Conservation (phyloP, 2,797 vertebrate species). For the Chromobotia macracanthus region DNA sequence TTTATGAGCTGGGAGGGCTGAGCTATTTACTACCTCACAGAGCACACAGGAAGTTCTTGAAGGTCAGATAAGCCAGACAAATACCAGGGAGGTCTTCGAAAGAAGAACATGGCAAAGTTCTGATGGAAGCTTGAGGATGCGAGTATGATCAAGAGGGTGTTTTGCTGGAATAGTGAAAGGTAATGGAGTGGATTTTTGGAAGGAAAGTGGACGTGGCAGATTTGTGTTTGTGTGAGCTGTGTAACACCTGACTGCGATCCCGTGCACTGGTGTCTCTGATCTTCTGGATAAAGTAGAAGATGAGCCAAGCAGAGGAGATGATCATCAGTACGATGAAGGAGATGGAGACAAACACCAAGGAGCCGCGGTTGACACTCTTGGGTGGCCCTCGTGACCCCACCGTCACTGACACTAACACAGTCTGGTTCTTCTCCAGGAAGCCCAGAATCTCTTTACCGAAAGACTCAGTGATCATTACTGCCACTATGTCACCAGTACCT, state of each 20-base stretch:
- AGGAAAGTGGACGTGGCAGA: neutral
- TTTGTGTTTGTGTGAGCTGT: neutral
- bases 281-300: slow-evolving; percentile 99
- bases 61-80: slow-evolving; percentile 36
- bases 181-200: neutral
- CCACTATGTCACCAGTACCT: slow-evolving; percentile 95
- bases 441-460: slow-evolving; percentile 91
- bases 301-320: slow-evolving; percentile 95
- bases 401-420: slow-evolving; percentile 87
- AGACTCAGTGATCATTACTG: slow-evolving; percentile 94
- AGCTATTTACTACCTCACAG: slow-evolving; percentile 73
- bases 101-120: slow-evolving; percentile 2
- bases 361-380: slow-evolving; percentile 90
- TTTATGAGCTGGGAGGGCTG: slow-evolving; percentile 71
- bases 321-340: slow-evolving; percentile 98
- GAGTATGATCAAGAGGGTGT: no score
- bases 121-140: neutral
- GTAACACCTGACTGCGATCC: slow-evolving; percentile 90
- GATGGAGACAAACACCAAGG: slow-evolving; percentile 95
- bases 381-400: slow-evolving; percentile 84
- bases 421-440: slow-evolving; percentile 91
- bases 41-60: slow-evolving; percentile 42
- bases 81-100: slow-evolving; percentile 15
- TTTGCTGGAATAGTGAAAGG: neutral
- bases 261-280: slow-evolving; percentile 91